Percentiles rank a stretch among this genome's conserved stretches.
Evolutionary conservation across 2,888 invertebrate species (phyloP).

Genomic region (Meteorus cinctellus): DNA sequence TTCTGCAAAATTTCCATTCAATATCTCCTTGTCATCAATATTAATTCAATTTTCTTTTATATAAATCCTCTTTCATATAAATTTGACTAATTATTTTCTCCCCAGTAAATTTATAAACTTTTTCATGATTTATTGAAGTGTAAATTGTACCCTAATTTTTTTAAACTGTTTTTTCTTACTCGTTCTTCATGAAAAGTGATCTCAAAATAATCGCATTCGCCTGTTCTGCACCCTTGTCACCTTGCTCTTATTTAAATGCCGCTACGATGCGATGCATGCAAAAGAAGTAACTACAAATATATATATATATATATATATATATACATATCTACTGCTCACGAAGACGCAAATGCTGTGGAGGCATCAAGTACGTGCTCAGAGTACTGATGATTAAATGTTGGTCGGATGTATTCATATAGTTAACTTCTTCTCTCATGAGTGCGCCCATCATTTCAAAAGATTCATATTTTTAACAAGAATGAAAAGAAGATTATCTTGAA

Average conservation of each 20-base stretch:
- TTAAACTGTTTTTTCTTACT: neutral
- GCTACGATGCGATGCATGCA: conserved; percentile 38
- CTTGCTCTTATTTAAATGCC: conserved; percentile 58
- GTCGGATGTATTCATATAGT: neutral
- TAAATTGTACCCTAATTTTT: neutral
- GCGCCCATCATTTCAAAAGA: conserved; percentile 2
- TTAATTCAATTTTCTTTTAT: no score
- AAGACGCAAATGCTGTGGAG: neutral
- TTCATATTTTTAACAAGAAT: neutral
- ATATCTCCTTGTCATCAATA: no score
- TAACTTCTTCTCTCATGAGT: neutral
- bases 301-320: no score
- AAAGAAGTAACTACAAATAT: conserved; percentile 10
- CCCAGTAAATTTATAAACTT: no score
- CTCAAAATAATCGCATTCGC: conserved; percentile 56
- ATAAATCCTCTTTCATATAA: no score
- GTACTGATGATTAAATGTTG: conserved; percentile 22
- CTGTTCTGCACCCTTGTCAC: conserved; percentile 52
- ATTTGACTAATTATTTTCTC: neutral
- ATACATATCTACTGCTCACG: no score
- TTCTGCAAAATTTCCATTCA: no score
- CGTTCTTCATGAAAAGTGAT: neutral
- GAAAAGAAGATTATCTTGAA: neutral
- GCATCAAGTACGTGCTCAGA: conserved; percentile 29
- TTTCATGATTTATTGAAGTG: neutral